phyloP scores from a whole-genome alignment of 1,140 invertebrate species.

The Cephus cinctus region DNA sequence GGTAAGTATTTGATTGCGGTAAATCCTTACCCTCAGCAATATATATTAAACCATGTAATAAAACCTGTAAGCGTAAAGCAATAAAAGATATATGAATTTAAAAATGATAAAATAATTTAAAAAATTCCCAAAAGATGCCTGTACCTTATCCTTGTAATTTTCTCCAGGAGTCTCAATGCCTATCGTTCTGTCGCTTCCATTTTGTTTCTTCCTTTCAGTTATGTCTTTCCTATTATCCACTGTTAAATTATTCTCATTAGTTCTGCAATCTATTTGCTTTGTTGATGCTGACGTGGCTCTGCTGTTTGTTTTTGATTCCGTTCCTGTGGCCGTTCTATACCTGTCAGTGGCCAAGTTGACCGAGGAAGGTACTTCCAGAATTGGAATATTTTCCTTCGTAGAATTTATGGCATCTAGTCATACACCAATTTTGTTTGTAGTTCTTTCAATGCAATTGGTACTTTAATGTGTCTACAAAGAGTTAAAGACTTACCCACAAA shows the following conservation, averaged over 20 bases:
- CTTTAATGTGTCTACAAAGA: background rate
- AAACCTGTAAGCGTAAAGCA: conserved; percentile 38
- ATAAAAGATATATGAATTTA: conserved; percentile 24
- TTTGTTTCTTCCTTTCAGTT: conserved; percentile 12
- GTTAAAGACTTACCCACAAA: conserved; percentile 45
- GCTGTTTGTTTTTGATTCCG: conserved; percentile 29
- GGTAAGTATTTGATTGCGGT: conserved; percentile 44
- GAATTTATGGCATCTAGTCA: conserved; percentile 35
- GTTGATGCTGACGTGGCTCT: conserved; percentile 22
- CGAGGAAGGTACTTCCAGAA: conserved; percentile 25
- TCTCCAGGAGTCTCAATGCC: conserved; percentile 23
- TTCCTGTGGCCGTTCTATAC: conserved; percentile 34
- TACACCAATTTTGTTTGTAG: too few relatives aligned
- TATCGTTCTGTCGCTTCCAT: conserved; percentile 29
- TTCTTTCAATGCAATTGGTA: too few relatives aligned
- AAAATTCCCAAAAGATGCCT: background rate
- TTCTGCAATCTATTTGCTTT: conserved; percentile 15
- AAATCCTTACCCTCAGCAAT: conserved; percentile 53
- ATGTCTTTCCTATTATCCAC: conserved; percentile 18
- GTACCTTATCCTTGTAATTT: conserved; percentile 35
- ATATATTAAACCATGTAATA: conserved; percentile 57
- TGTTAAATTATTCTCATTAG: conserved; percentile 20
- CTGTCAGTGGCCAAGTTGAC: conserved; percentile 18
- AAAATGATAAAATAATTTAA: conserved; percentile 12
- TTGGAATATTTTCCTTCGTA: conserved; percentile 45